These are phyloP conservation scores for Hydrotaea diabolus DNA, from an alignment of 2,888 invertebrate species.

Conservation along the genomic window DNA sequence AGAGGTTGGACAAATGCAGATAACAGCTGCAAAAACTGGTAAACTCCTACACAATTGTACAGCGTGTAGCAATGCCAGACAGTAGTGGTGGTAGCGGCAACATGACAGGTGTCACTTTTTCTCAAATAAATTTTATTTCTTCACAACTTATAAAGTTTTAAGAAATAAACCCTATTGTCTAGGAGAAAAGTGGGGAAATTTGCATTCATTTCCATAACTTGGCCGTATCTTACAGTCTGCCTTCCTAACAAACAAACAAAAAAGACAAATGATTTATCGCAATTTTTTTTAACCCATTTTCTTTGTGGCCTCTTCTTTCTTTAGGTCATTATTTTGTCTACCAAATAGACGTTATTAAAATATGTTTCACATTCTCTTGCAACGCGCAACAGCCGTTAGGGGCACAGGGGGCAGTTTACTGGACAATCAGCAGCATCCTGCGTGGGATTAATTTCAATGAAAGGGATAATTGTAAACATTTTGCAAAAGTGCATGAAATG, in stretches of 20 bases:
- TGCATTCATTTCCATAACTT: too few relatives aligned
- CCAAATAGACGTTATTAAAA: neutral
- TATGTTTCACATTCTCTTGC: neutral
- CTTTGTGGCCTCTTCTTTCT: neutral
- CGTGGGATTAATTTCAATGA: constrained; percentile 9
- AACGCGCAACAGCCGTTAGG: too few relatives aligned
- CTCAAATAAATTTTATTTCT: neutral
- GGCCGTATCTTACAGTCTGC: too few relatives aligned
- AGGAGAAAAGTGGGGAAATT: too few relatives aligned
- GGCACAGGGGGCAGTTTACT: neutral
- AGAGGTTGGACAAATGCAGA: neutral
- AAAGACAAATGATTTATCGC: neutral
- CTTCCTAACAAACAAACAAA: too few relatives aligned
- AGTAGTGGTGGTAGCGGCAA: neutral
- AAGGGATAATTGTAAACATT: constrained; percentile 26
- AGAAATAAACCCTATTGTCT: too few relatives aligned
- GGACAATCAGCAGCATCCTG: neutral
- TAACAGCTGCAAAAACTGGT: neutral
- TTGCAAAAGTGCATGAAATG: neutral
- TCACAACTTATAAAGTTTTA: too few relatives aligned
- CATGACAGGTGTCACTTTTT: constrained; percentile 8
- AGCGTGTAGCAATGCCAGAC: too few relatives aligned
- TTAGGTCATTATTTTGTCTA: neutral
- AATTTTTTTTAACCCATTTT: neutral
- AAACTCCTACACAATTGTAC: too few relatives aligned